Base-by-base conservation (phyloP, 2,888 invertebrate genomes). In the Poecilobothrus nobilitatus region DNA sequence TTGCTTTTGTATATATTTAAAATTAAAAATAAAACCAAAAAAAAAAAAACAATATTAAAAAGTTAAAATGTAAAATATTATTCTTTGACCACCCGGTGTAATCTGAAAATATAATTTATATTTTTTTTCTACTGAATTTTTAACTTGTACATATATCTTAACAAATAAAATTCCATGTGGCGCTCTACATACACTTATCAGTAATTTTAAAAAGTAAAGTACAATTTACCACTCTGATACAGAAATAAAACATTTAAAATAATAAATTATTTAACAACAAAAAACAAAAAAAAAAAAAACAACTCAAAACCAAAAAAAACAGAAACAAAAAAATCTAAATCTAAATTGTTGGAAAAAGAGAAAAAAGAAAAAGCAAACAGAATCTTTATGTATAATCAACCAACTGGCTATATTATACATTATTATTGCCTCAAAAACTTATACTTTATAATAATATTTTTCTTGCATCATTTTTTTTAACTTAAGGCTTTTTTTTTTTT, bases 1-100 rank as follows among this genome's bases (percentile, higher is more conserved):
- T 27, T 27, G 27, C 5, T 4, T 27, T 4, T 27, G 27, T 27
- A 27, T 5, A 5, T 27, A 27, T 27, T 27, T 27, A n/a, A n/a
- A n/a, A n/a, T n/a, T n/a, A n/a, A n/a, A n/a, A n/a, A n/a, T 27
- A 27, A 27, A 27, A 27, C 27, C 5, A 27, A 27, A 27, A 27
- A 27, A 27, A 27, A 27, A 27, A 27, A 27, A 27, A 27, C 5
- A 27, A n/a, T n/a, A n/a, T n/a, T n/a, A n/a, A n/a, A n/a, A n/a
- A n/a, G n/a, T 27, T 27, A 27, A 27, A 27, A 37, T 10, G 9
- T 37, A 37, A 37, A 37, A 37, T 37, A 37, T 8, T 37, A 10
- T 37, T 37, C 37, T 53, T 53, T 53, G 53, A 53, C 53, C 53
- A 53, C 53, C 53, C 53, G 53, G 53, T 53, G 53, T 53, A 53